These are phyloP conservation scores for Lasioglossum figueresi DNA, from an alignment of 2,888 invertebrate species.

Conservation along the genomic window DNA sequence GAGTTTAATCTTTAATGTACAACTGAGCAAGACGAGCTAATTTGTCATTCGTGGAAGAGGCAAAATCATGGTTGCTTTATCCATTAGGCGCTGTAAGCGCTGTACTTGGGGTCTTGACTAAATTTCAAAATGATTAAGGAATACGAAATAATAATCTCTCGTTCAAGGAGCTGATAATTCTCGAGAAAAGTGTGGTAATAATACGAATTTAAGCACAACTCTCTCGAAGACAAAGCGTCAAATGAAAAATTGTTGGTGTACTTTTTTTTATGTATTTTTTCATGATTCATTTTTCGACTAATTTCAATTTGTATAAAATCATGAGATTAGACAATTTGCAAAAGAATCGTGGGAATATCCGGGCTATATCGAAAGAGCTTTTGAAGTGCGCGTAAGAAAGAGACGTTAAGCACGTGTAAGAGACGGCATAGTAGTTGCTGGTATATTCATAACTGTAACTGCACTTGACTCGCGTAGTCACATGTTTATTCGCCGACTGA, in stretches of 20 bases:
- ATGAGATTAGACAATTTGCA: neutral
- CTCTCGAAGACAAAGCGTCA: neutral
- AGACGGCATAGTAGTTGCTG: neutral
- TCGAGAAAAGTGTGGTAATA: neutral
- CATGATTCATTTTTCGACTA: neutral
- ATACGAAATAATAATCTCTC: neutral
- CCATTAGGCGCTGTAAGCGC: neutral
- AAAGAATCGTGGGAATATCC: neutral
- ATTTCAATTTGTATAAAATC: neutral
- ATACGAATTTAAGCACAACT: neutral
- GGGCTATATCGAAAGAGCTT: neutral
- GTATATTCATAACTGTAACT: conserved; percentile 23
- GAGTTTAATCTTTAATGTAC: neutral
- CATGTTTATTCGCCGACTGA: conserved; percentile 43
- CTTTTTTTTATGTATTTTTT: neutral
- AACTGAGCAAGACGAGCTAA: neutral
- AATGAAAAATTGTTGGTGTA: neutral
- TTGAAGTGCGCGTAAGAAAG: neutral
- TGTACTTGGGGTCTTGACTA: neutral
- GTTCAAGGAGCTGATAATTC: neutral
- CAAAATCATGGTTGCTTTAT: neutral
- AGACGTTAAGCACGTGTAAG: neutral
- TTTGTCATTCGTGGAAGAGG: neutral
- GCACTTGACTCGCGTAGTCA: conserved; percentile 24
- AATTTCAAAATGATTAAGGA: neutral